A percentile compares a stretch with the other conserved stretches of the same genome.
These are phyloP conservation scores for Myotis pilosus DNA, from an alignment of 2,797 vertebrate genomes.

Conservation along the genomic window DNA sequence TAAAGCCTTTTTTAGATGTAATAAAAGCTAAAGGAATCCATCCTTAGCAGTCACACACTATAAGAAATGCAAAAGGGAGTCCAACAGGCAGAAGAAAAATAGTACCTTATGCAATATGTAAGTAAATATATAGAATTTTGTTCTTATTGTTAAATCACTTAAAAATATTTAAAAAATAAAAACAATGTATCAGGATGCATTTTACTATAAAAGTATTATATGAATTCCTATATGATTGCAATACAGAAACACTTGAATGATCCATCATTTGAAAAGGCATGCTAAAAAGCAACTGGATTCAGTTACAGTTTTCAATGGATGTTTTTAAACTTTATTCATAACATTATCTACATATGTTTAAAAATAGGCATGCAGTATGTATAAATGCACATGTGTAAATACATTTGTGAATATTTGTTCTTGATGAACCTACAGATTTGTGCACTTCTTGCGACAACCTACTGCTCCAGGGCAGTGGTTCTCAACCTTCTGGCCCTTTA, in stretches of 20 bases:
- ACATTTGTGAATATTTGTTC: not conserved
- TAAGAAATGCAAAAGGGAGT: not conserved
- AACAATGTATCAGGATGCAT: not conserved
- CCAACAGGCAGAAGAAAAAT: not conserved
- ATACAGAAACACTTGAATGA: not conserved
- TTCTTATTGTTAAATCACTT: not conserved
- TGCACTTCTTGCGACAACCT: not conserved
- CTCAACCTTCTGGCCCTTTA: too few species aligned
- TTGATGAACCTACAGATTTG: not conserved
- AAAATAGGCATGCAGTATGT: not conserved
- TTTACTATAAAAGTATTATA: not conserved
- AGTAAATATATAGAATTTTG: not conserved
- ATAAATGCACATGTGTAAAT: not conserved
- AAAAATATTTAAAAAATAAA: constrained; percentile 27
- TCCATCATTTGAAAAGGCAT: not conserved
- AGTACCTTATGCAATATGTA: not conserved
- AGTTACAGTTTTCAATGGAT: not conserved
- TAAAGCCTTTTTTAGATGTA: not conserved
- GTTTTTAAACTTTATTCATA: not conserved
- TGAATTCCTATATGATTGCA: not conserved
- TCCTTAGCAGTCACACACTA: not conserved
- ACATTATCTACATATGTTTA: not conserved
- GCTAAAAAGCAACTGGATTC: constrained; percentile 21
- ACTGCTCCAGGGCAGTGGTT: too few species aligned
- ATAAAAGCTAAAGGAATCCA: not conserved